Evolutionary conservation across 1,140 invertebrate species (phyloP), one percentile per base, ranked within the genome.

Genomic region (Doryteuthis pealeii): DNA sequence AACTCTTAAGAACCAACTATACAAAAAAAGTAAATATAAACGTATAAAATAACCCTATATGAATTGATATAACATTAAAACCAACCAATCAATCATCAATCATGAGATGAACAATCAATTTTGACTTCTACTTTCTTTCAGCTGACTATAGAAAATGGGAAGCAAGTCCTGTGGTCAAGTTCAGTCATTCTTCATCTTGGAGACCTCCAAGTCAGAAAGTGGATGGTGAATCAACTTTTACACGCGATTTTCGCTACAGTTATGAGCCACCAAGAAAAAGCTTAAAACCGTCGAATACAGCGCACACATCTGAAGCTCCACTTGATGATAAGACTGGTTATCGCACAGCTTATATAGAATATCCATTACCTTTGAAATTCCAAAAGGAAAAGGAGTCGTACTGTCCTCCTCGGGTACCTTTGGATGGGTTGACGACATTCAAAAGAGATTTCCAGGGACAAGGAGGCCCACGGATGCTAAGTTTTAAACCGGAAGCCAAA

Each of bases 131-230:
- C 76, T 54, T 70, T 40, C 67, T 81, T 79, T 22, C 77, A 88
- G 86, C 78, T 80, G 88, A 89, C 76, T 89, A 87, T 74, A 80
- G 80, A 43, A 86, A 85, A 74, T 89, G 88, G 88, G 81, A 81
- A 28, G 76, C 76, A 18, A 72, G 74, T 32, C 80, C 79, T 30
- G 74, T 75, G 26, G 78, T 79, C 31, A 77, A 78, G 18, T 84
- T 81, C 35, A 75, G 75, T 12, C 76, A 70, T 43, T 74, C 80
- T n/a, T 77, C 76, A 33, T 75, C 75, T 12, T 87, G 86, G 86
- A 68, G 75, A 65, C 83, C 85, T 54, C 84, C 86, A 12, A 77
- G 71, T 32, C 77, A 81, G 35, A 79, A 73, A 40, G 87, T 89
- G 80, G 81, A 85, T 58, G 87, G 87, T 22, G 70, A 84, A 62